These are phyloP conservation scores for Pristis pectinata DNA, from an alignment of 2,797 vertebrate genomes.

Conservation along the genomic window DNA sequence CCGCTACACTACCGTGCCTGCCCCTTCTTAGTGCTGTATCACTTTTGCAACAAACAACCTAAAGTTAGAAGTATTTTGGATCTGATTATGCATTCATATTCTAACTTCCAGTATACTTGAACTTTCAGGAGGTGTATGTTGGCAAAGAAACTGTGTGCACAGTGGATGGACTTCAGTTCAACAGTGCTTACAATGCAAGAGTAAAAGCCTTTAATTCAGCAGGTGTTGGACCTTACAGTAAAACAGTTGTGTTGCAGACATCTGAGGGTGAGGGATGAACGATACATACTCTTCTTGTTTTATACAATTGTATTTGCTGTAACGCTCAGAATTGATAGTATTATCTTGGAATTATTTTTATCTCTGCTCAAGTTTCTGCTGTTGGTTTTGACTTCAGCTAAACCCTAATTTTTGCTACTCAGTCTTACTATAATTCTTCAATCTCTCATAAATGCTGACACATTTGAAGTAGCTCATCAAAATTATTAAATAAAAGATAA, in stretches of 20 bases:
- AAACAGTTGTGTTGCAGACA: constrained; percentile 89
- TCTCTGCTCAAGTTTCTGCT: neutral
- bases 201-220: constrained; percentile 89
- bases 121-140: constrained; percentile 83
- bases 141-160: constrained; percentile 96
- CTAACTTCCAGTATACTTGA: neutral
- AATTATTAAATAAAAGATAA: neutral
- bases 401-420: neutral
- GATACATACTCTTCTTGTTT: no score
- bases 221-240: constrained; percentile 89
- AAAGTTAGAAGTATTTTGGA: neutral
- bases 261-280: constrained; percentile 73
- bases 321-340: neutral
- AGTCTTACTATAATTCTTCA: neutral
- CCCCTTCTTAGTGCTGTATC: no score
- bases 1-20: no score
- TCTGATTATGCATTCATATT: neutral
- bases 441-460: neutral
- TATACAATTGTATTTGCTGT: neutral
- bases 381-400: neutral
- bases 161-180: constrained; percentile 95
- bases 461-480: neutral
- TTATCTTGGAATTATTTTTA: neutral
- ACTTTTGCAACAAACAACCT: neutral
- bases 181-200: constrained; percentile 91